These are phyloP conservation scores for Pilophorus perplexus DNA, from an alignment of 2,888 invertebrate genomes.

Conservation along the genomic window DNA sequence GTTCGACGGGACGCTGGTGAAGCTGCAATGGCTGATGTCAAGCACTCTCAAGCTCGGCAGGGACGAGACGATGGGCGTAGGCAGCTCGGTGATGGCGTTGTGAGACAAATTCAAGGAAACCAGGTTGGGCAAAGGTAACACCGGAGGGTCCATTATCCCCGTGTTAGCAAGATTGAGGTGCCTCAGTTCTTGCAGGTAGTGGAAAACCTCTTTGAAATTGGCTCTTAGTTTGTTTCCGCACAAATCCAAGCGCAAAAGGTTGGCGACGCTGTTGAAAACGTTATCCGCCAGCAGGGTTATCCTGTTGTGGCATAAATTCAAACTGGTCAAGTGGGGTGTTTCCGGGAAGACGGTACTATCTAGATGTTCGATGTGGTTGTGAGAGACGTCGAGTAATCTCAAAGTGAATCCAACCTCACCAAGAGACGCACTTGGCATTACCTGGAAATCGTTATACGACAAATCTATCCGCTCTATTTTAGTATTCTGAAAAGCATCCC, in stretches of 20 bases:
- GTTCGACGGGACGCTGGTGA: constrained; percentile 71
- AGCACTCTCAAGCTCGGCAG: constrained; percentile 64
- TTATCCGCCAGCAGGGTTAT: constrained; percentile 84
- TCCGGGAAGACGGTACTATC: constrained; percentile 85
- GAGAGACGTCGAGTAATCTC: constrained; percentile 71
- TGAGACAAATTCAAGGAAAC: constrained; percentile 75
- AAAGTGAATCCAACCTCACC: constrained; percentile 76
- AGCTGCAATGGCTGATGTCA: constrained; percentile 72
- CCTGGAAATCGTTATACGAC: constrained; percentile 71
- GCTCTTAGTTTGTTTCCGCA: constrained; percentile 78
- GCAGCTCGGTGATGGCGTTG: constrained; percentile 68
- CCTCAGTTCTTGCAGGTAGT: constrained; percentile 78
- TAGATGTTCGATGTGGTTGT: constrained; percentile 79
- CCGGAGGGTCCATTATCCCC: constrained; percentile 73
- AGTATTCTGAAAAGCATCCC: constrained; percentile 77
- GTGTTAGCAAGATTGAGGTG: constrained; percentile 73
- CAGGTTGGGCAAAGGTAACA: constrained; percentile 71
- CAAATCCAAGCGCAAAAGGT: constrained; percentile 74
- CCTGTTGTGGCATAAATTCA: constrained; percentile 77
- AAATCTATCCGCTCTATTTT: constrained; percentile 77
- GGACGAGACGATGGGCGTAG: constrained; percentile 65
- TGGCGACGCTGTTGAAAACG: constrained; percentile 78
- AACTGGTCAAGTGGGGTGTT: constrained; percentile 71
- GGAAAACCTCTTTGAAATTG: constrained; percentile 83
- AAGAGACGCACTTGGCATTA: constrained; percentile 74